A percentile compares a stretch with the other conserved stretches of the same genome.
These are phyloP conservation scores for Falco naumanni DNA, from an alignment of 2,797 vertebrate genomes.

Conservation along the genomic window DNA sequence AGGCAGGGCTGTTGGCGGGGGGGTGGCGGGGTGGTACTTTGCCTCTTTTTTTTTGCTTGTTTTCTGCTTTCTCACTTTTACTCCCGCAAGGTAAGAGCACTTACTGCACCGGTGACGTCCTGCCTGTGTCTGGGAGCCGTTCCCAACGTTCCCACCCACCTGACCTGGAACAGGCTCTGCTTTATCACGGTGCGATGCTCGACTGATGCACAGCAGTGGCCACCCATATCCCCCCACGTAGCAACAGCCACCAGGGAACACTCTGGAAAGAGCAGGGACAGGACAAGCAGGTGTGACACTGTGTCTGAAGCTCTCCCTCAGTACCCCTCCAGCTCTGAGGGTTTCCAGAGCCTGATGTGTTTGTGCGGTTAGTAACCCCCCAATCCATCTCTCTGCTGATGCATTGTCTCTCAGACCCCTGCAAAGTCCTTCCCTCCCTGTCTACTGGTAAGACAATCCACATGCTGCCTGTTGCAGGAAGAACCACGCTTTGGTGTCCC, in stretches of 20 bases:
- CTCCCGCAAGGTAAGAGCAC: not conserved
- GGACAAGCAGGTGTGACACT: not conserved
- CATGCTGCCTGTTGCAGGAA: not conserved
- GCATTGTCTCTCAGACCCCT: not conserved
- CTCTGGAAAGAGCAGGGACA: not conserved
- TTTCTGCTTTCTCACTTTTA: not conserved
- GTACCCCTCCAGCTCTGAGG: not conserved
- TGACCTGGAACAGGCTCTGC: not conserved
- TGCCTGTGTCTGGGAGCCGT: not conserved
- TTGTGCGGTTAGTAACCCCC: not conserved
- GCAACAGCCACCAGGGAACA: not conserved
- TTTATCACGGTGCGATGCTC: accelerated
- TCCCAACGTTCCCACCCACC: not conserved
- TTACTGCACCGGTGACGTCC: not conserved
- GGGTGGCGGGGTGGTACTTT: no score
- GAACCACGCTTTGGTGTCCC: not conserved
- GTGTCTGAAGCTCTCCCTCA: not conserved
- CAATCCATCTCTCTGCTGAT: not conserved
- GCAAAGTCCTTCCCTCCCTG: not conserved
- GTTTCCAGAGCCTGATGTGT: not conserved
- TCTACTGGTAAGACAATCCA: not conserved
- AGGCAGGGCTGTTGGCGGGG: accelerated
- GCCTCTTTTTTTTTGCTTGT: accelerated
- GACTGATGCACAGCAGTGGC: no score
- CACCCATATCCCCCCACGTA: accelerated